Conservation (phyloP, 2,797 vertebrate genomes). For the Petrocephalus sullivani region DNA sequence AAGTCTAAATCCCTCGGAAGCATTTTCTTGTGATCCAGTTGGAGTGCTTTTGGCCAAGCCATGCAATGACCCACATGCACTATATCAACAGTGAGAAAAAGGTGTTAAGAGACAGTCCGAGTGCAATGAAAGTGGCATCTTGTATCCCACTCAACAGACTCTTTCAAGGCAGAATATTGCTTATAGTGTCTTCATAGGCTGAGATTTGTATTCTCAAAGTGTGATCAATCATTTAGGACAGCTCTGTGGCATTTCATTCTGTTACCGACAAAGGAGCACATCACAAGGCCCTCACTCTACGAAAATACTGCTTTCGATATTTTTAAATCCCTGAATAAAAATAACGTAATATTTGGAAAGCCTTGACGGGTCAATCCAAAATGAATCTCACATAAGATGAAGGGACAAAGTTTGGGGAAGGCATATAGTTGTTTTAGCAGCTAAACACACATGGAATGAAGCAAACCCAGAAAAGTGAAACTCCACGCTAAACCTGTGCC, state of each 20-base stretch:
- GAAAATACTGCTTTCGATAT: not conserved
- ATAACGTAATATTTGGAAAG: not conserved
- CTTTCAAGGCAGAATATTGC: not conserved
- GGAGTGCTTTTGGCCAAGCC: not conserved
- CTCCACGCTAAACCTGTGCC: slow-evolving; percentile 22
- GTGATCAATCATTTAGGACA: not conserved
- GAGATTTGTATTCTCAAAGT: not conserved
- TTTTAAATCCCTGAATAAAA: slow-evolving; percentile 1
- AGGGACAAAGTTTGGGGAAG: not conserved
- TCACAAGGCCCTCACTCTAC: not conserved
- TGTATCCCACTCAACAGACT: not conserved
- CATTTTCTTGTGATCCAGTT: not conserved
- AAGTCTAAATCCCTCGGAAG: not conserved
- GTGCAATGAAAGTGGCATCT: not conserved
- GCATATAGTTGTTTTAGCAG: slow-evolving; percentile 28
- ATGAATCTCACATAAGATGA: not conserved
- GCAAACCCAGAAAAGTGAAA: slow-evolving; percentile 22
- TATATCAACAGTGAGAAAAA: not conserved
- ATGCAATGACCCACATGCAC: not conserved
- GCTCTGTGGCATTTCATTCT: not conserved
- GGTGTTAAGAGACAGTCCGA: not conserved
- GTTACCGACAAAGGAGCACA: not conserved
- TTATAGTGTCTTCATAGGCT: not conserved
- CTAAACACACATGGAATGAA: slow-evolving; percentile 36
- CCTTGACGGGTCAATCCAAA: not conserved